These are phyloP conservation scores for Saimiri boliviensis DNA, from an alignment of 2,113 vertebrate genomes.

Conservation along the genomic window DNA sequence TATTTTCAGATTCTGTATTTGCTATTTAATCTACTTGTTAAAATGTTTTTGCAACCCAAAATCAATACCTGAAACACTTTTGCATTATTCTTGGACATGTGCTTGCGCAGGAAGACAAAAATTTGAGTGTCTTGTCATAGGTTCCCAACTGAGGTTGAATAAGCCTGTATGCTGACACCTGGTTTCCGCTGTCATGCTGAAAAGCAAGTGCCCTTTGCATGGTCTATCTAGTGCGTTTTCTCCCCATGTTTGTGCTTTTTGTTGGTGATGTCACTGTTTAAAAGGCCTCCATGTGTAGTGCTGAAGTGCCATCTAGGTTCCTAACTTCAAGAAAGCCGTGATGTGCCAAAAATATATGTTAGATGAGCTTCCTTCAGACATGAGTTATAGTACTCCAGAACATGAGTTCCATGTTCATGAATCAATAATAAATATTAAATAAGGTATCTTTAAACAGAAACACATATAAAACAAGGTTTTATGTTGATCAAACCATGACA, in stretches of 20 bases:
- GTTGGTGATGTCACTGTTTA: neutral
- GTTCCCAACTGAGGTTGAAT: neutral
- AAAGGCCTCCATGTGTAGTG: neutral
- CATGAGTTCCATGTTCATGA: neutral
- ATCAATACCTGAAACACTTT: neutral
- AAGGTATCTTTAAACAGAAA: neutral
- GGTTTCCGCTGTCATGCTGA: neutral
- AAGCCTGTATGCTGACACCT: no score
- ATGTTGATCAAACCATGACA: neutral
- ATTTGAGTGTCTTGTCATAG: neutral
- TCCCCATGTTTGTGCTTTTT: neutral
- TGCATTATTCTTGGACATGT: neutral
- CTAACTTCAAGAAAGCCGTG: neutral
- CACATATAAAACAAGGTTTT: neutral
- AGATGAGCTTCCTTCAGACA: neutral
- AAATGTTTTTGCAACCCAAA: neutral
- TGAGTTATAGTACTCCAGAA: neutral
- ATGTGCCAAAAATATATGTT: neutral
- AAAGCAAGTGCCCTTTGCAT: neutral
- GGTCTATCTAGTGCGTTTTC: no score
- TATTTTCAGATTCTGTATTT: neutral
- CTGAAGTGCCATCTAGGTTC: neutral
- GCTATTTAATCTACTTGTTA: neutral
- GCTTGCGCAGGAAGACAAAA: neutral
- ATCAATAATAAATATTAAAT: neutral